phyloP scores from a whole-genome alignment of 2,113 vertebrate species.

The Mormyrus lacerda region DNA sequence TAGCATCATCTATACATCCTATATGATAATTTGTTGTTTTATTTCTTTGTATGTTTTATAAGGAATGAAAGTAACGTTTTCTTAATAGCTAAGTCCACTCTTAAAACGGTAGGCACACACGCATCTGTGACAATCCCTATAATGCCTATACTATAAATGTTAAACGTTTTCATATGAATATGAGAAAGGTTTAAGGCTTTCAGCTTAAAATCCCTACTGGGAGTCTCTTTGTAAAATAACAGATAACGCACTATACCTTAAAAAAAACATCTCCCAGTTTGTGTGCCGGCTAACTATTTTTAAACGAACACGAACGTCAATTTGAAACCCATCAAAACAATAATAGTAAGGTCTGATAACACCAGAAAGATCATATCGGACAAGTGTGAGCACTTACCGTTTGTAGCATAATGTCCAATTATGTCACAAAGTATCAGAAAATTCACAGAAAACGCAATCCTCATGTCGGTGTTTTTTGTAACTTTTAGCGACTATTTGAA shows the following conservation, averaged over 20 bases:
- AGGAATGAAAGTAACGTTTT: neutral
- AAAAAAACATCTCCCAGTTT: neutral
- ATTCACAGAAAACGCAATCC: conserved; percentile 36
- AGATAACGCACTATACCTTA: neutral
- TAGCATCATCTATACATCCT: neutral
- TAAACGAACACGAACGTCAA: neutral
- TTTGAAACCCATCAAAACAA: neutral
- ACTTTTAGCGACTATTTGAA: neutral
- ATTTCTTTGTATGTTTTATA: neutral
- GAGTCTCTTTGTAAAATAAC: neutral
- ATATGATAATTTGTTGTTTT: neutral
- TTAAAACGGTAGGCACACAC: neutral
- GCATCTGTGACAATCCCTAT: neutral
- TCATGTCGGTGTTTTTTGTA: conserved; percentile 42
- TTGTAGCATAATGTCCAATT: conserved; percentile 45
- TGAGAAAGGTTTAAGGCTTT: neutral
- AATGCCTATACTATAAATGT: neutral
- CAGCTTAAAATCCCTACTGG: neutral
- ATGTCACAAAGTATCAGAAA: conserved; percentile 47
- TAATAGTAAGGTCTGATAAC: neutral
- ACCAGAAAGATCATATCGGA: neutral
- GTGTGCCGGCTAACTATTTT: neutral
- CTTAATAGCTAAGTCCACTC: neutral
- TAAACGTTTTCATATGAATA: neutral
- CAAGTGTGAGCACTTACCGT: conserved; percentile 50